Conservation (phyloP, 2,797 vertebrate species). For the Merluccius polli region DNA sequence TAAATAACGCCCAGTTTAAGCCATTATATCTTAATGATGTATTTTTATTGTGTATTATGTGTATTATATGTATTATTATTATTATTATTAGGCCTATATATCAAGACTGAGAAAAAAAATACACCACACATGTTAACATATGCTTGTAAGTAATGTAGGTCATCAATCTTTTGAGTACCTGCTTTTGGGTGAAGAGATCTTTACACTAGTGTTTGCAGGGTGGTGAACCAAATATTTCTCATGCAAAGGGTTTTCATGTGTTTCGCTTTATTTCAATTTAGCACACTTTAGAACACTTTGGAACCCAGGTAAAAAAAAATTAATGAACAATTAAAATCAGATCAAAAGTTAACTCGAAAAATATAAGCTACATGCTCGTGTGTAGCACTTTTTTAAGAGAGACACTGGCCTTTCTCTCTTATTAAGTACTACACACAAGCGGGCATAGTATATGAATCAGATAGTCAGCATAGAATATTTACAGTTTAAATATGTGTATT, state of each 20-base stretch:
- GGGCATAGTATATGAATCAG: not conserved
- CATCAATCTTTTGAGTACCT: not conserved
- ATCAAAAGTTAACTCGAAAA: not conserved
- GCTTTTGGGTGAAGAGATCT: not conserved
- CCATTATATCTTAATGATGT: not conserved
- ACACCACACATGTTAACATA: not conserved
- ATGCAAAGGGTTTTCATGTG: not conserved
- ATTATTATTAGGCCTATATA: not conserved
- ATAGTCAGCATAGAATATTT: not conserved
- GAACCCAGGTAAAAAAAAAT: not conserved
- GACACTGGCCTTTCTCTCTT: not conserved
- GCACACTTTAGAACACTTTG: not conserved
- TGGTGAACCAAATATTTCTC: not conserved
- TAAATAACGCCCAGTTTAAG: not conserved
- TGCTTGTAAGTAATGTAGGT: not conserved
- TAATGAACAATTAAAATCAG: not conserved
- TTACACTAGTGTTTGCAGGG: not conserved
- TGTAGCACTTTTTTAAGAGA: too few species aligned
- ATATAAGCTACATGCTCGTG: not conserved
- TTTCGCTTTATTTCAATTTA: not conserved
- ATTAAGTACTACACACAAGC: not conserved
- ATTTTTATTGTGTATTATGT: not conserved
- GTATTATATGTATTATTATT: too few species aligned
- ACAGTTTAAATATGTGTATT: not conserved
- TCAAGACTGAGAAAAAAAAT: not conserved